Percentiles rank a stretch among this genome's conserved stretches.
These are phyloP conservation scores for Geococcyx californianus DNA, from an alignment of 2,113 vertebrate genomes.

Conservation along the genomic window DNA sequence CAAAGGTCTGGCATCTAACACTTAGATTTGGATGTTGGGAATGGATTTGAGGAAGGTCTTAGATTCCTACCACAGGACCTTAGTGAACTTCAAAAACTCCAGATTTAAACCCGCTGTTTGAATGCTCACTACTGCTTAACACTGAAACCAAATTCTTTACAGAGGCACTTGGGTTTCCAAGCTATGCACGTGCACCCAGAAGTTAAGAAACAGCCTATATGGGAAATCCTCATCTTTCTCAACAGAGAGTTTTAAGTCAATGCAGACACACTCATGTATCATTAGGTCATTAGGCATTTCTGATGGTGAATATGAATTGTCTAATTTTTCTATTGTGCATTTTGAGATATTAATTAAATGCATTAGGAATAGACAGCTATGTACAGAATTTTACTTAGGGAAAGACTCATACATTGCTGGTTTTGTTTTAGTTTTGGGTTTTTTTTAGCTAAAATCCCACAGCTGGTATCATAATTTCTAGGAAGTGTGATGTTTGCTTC, in stretches of 20 bases:
- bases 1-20: neutral
- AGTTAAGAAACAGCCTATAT: no score
- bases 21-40: neutral
- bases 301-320: neutral
- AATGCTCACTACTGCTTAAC: neutral
- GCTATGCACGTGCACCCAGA: neutral
- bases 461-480: neutral
- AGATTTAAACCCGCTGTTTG: neutral
- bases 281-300: neutral
- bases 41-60: neutral
- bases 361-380: neutral
- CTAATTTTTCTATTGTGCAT: neutral
- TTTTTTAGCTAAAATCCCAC: neutral
- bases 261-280: neutral
- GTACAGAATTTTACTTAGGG: neutral
- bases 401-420: fast-evolving
- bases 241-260: neutral
- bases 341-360: neutral
- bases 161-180: neutral
- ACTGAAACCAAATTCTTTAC: neutral
- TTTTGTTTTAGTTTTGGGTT: no score
- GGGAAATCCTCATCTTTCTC: neutral
- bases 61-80: neutral
- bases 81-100: neutral
- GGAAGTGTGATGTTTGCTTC: neutral